These are phyloP conservation scores for Romanogobio albipinnatus DNA, from an alignment of 2,113 vertebrate species.

Conservation along the genomic window DNA sequence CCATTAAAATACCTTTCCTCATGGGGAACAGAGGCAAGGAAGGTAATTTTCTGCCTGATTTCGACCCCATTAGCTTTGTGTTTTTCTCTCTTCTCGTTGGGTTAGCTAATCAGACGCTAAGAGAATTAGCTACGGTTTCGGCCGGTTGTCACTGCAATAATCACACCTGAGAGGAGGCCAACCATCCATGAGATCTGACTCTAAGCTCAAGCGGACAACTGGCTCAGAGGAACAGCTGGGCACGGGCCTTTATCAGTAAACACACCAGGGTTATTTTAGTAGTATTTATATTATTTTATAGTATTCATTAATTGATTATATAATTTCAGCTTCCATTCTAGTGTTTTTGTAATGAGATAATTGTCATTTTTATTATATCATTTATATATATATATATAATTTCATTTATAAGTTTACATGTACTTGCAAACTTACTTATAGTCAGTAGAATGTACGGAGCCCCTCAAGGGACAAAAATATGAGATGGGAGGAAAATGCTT, in stretches of 20 bases:
- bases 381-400: no score
- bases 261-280: background rate
- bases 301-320: no score
- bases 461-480: no score
- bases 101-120: conserved; percentile 33
- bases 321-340: no score
- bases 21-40: conserved; percentile 47
- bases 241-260: background rate
- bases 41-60: conserved; percentile 60
- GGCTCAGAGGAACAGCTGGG: background rate
- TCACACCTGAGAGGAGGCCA: conserved; percentile 47
- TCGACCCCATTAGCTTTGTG: conserved; percentile 44
- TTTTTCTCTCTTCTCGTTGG: conserved; percentile 35
- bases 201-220: background rate
- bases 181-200: conserved; percentile 37
- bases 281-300: background rate
- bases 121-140: conserved; percentile 39
- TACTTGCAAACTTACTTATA: no score
- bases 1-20: conserved; percentile 73
- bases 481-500: no score
- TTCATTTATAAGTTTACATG: no score
- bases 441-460: no score
- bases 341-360: no score
- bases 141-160: conserved; percentile 50
- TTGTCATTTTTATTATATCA: no score